Evolutionary conservation across 2,888 invertebrate genomes (phyloP).

Genomic region (Papilio demoleus): DNA sequence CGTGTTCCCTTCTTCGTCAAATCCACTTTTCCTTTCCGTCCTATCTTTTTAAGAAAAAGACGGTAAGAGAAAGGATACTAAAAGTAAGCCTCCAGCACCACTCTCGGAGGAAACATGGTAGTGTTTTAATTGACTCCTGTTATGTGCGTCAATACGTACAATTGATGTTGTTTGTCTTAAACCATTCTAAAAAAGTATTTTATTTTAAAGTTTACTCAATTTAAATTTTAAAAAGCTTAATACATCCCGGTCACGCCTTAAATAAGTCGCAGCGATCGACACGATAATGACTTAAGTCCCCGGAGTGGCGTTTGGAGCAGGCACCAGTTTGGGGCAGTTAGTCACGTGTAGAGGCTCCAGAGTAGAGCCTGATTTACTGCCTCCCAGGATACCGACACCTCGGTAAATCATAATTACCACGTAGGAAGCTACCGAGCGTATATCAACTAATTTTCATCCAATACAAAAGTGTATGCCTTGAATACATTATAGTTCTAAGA

Average conservation of each 20-base stretch:
- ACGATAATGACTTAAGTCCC: slow-evolving; percentile 15
- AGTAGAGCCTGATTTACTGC: slow-evolving; percentile 38
- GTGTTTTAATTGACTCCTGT: too few species aligned
- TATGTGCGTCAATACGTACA: too few species aligned
- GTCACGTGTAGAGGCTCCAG: slow-evolving; percentile 33
- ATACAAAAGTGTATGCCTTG: slow-evolving; percentile 10
- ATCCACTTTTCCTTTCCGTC: too few species aligned
- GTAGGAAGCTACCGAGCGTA: slow-evolving; percentile 32
- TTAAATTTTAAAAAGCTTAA: background rate
- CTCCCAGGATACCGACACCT: slow-evolving; percentile 12
- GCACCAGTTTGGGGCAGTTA: slow-evolving; percentile 7
- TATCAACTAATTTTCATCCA: slow-evolving; percentile 14
- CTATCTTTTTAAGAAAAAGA: too few species aligned
- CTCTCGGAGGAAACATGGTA: too few species aligned
- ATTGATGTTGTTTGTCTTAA: too few species aligned
- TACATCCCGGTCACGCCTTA: background rate
- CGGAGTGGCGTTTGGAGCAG: slow-evolving; percentile 1
- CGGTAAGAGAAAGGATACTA: too few species aligned
- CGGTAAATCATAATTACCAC: slow-evolving; percentile 49
- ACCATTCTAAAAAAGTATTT: too few species aligned
- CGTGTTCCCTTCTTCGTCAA: too few species aligned
- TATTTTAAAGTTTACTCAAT: background rate
- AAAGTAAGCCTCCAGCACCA: too few species aligned
- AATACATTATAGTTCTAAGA: background rate
- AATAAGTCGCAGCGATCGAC: slow-evolving; percentile 9